Conservation (phyloP, 1,140 invertebrate genomes). For the Eriocheir sinensis region DNA sequence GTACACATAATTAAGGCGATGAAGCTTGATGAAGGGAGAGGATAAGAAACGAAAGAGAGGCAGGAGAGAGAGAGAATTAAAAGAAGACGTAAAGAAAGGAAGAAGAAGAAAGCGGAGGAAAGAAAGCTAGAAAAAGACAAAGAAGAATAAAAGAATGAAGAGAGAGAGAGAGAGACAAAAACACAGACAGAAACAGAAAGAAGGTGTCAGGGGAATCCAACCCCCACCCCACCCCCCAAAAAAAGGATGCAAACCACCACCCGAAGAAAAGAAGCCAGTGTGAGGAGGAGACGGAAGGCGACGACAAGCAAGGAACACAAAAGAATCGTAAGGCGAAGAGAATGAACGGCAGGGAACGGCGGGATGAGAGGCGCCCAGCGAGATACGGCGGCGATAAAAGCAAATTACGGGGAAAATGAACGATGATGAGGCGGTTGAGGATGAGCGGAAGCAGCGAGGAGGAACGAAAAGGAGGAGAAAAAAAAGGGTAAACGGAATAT, state of each 20-base stretch:
- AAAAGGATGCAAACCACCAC: neutral
- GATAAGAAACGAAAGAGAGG: neutral
- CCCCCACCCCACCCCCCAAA: too few relatives aligned
- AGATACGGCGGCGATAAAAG: neutral
- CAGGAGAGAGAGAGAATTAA: neutral
- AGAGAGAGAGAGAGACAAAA: conserved; percentile 49
- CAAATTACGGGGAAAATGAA: neutral
- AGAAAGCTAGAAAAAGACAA: conserved; percentile 33
- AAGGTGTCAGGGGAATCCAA: too few relatives aligned
- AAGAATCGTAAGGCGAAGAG: neutral
- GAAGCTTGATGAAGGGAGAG: neutral
- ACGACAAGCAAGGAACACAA: neutral
- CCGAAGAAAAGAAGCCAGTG: neutral
- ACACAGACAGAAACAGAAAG: conserved; percentile 19
- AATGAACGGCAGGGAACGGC: neutral
- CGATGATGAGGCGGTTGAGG: neutral
- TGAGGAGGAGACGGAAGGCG: neutral
- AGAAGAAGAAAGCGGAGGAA: neutral
- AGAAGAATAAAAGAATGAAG: conserved; percentile 10
- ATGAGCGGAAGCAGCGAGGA: too few relatives aligned
- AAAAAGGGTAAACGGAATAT: too few relatives aligned
- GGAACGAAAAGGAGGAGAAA: too few relatives aligned
- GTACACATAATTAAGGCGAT: neutral
- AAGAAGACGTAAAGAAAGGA: neutral
- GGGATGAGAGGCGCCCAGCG: neutral